Percentiles rank a stretch among this genome's conserved stretches.
Conservation (phyloP, 1,140 invertebrate genomes). For the Danaus melanippus region DNA sequence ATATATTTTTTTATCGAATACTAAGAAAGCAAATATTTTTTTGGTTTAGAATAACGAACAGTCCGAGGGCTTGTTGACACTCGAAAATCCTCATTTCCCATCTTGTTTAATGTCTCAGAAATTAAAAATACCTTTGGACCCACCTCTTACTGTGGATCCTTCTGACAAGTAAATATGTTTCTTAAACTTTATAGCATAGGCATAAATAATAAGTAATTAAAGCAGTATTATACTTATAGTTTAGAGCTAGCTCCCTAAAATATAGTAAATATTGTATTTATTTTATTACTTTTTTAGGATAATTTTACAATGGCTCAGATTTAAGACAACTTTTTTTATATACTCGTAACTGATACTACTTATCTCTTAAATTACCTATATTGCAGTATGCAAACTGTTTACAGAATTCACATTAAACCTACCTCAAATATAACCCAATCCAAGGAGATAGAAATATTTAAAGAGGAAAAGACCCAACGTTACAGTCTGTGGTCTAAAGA, state of each 20-base stretch:
- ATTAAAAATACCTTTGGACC: conserved; percentile 35
- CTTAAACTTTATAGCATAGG: not conserved
- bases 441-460: conserved; percentile 9
- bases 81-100: conserved; percentile 37
- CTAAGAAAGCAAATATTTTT: conserved; percentile 6
- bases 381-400: not conserved
- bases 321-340: no score
- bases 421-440: conserved; percentile 20
- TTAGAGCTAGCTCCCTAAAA: no score
- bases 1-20: conserved; percentile 5
- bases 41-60: conserved; percentile 6
- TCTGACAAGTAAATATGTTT: conserved; percentile 21
- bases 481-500: conserved; percentile 37
- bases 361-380: no score
- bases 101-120: conserved; percentile 38
- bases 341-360: no score
- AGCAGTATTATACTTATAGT: no score
- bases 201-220: no score
- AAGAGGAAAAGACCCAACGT: conserved; percentile 20
- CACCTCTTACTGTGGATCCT: conserved; percentile 36
- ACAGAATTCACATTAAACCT: conserved; percentile 6
- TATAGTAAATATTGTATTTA: no score
- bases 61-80: conserved; percentile 25
- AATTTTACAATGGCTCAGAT: no score
- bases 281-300: no score